Evolutionary conservation across 2,113 vertebrate species (phyloP).

Genomic region (Microcebus jonahi): DNA sequence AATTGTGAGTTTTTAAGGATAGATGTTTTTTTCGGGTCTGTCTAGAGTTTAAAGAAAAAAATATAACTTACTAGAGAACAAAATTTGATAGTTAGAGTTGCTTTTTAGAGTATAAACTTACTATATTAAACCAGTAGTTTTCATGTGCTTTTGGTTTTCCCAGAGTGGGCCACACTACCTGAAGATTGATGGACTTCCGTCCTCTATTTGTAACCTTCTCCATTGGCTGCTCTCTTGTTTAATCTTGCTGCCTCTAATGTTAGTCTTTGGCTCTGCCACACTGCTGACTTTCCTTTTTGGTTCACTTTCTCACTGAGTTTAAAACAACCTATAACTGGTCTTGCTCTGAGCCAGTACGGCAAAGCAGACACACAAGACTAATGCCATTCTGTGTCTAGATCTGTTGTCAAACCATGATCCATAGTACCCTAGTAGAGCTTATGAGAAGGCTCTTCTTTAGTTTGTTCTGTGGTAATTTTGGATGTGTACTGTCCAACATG

Average conservation of each 20-base stretch:
- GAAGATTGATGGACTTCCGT: not conserved
- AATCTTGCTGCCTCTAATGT: not conserved
- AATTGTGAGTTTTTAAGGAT: not conserved
- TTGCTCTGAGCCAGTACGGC: not conserved
- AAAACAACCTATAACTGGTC: not conserved
- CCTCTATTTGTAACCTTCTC: not conserved
- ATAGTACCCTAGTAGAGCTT: not conserved
- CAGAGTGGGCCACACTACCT: not conserved
- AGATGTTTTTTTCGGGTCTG: not conserved
- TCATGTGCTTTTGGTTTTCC: not conserved
- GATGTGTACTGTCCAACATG: not conserved
- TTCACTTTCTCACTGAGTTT: not conserved
- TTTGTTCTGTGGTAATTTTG: not conserved
- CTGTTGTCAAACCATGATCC: not conserved
- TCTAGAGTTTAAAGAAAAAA: not conserved
- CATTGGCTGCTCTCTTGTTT: not conserved
- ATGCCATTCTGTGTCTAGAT: not conserved
- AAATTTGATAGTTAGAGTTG: slow-evolving; percentile 11
- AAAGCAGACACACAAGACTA: not conserved
- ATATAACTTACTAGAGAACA: not conserved
- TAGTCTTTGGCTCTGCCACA: not conserved
- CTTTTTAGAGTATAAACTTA: not conserved
- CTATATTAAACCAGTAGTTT: not conserved
- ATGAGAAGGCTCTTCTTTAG: not conserved
- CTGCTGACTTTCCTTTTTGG: not conserved